phyloP scores from a whole-genome alignment of 2,888 invertebrate genomes.

The Serripes groenlandicus region DNA sequence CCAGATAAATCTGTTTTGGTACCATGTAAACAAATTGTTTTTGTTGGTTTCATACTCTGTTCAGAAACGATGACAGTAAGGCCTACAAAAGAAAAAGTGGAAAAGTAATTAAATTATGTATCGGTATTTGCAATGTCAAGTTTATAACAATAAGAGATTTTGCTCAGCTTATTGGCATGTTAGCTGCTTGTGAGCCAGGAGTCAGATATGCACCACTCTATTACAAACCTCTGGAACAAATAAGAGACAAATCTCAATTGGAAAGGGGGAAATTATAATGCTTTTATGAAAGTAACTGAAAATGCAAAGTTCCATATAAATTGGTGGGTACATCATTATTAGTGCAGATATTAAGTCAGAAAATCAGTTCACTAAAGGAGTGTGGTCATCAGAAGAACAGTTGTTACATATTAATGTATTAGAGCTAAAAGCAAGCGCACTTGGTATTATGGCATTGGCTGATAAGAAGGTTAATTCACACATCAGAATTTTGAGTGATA shows the following conservation, averaged over 20 bases:
- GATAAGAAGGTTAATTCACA: constrained; percentile 16
- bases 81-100: constrained; percentile 30
- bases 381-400: constrained; percentile 41
- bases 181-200: constrained; percentile 58
- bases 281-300: constrained; percentile 10
- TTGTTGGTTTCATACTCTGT: constrained; percentile 60
- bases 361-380: constrained; percentile 5
- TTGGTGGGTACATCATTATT: constrained; percentile 27
- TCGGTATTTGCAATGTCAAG: constrained; percentile 10
- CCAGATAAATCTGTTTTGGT: constrained; percentile 58
- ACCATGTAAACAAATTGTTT: constrained; percentile 52
- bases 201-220: constrained; percentile 57
- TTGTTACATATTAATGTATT: constrained; percentile 38
- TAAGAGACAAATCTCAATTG: constrained; percentile 38
- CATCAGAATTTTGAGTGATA: constrained; percentile 35
- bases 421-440: constrained; percentile 42
- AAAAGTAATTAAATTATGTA: constrained; percentile 30
- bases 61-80: constrained; percentile 49
- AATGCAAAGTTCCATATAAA: background rate
- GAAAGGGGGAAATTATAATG: constrained; percentile 24
- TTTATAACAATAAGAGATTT: constrained; percentile 43
- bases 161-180: constrained; percentile 49
- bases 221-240: constrained; percentile 57
- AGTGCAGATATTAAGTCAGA: background rate
- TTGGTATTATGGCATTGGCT: constrained; percentile 21